Base-by-base conservation (phyloP, 2,888 invertebrate genomes). In the Aporophyla nigra region DNA sequence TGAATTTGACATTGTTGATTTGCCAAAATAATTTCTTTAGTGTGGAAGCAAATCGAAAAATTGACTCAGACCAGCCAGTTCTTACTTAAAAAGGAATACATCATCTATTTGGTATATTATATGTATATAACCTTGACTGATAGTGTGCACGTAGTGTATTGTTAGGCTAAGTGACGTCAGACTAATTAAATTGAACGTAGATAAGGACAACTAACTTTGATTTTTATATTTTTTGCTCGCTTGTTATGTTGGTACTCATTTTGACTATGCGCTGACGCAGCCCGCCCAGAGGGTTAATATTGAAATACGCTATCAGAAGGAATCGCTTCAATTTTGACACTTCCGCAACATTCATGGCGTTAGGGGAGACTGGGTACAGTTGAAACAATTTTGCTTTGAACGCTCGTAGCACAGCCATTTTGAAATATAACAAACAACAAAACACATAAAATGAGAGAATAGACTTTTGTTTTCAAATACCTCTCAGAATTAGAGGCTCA, bases 111-210 rank as follows among this genome's bases (percentile, higher is more conserved):
- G 51, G 21, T 66, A 27, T 49, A 24, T 51, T n/a, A 33, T 33
- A 33, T 33, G 33, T 33, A 33, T 33, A 56, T 46, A 65, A 33
- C 46, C 53, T 65, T 78, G 65, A 51, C 49, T 53, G 54, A 65
- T 70, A 65, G 24, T 14, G 5, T 21, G 27, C 9, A 5, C 14
- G n/a, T 27, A 1, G 5, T n/a, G 24, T 56, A 16, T 65, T 7
- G 14, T 12, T 58, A 14, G 70, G 65, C 51, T 53, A 6, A 12
- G 14, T 66, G 33, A 59, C 78, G 78, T 54, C 46, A 49, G 3
- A 19, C 7, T 40, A 27, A 66, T 78, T 65, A 40, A 27, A 66
- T 78, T 71, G 54, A 61, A 78, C 43, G 49, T 54, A 54, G 71
- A 71, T 78, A 71, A 78, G 56, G 33, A 16, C 1, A 24, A 40